phyloP scores from a whole-genome alignment of 1,140 invertebrate genomes.

The Polypedilum vanderplanki region DNA sequence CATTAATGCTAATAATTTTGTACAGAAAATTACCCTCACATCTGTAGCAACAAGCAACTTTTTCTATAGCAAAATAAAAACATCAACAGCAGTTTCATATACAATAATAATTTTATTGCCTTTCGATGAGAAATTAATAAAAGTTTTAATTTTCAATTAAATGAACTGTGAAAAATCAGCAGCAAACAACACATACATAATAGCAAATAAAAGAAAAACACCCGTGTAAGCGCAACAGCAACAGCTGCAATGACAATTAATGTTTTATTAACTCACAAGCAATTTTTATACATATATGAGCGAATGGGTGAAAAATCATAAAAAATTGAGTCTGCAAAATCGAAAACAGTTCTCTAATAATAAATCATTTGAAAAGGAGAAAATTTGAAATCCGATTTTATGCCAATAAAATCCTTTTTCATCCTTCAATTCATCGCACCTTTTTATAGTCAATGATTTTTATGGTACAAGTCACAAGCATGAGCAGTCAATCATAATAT shows the following conservation, averaged over 20 bases:
- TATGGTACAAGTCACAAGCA: not conserved
- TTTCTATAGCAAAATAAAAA: too few species aligned
- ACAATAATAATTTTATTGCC: too few species aligned
- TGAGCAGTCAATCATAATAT: not conserved
- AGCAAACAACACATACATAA: too few species aligned
- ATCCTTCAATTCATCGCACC: not conserved
- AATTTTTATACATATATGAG: not conserved
- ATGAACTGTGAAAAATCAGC: too few species aligned
- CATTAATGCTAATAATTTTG: too few species aligned
- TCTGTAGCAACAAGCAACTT: too few species aligned
- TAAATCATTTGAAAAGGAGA: not conserved
- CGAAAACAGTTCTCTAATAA: not conserved
- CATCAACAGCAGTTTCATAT: too few species aligned
- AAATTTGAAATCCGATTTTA: not conserved
- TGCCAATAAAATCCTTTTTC: slow-evolving; percentile 8
- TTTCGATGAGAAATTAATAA: too few species aligned
- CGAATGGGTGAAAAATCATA: not conserved
- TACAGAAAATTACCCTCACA: too few species aligned
- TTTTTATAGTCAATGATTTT: slow-evolving; percentile 19
- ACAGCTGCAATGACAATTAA: not conserved
- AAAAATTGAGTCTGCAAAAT: not conserved
- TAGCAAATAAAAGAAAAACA: too few species aligned
- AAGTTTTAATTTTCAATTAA: too few species aligned
- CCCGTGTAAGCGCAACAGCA: not conserved
- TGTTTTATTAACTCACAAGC: not conserved